Evolutionary conservation across 2,113 vertebrate species (phyloP).

Genomic region (Bujurquina vittata): DNA sequence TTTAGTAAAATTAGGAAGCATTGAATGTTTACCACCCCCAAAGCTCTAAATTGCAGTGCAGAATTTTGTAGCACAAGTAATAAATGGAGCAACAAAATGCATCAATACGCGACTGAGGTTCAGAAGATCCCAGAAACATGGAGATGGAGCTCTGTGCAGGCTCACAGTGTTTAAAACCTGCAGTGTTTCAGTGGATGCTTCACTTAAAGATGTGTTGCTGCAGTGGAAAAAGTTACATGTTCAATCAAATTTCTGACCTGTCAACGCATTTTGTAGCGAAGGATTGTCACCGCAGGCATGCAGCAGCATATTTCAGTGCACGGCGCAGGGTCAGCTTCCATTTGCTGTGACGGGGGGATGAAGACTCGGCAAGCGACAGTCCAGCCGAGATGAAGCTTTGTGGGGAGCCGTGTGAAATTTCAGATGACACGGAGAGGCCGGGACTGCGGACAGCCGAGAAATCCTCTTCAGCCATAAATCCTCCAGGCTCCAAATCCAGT

Average conservation of each 20-base stretch:
- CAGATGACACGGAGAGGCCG: conserved; percentile 63
- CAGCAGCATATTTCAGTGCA: conserved; percentile 10
- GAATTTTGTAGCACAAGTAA: neutral
- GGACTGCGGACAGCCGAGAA: conserved; percentile 59
- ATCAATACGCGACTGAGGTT: neutral
- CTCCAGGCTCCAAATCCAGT: conserved; percentile 62
- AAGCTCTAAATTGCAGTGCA: neutral
- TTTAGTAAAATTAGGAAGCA: neutral
- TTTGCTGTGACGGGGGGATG: conserved; percentile 44
- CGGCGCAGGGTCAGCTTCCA: conserved; percentile 29
- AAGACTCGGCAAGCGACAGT: conserved; percentile 45
- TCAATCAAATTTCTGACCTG: conserved; percentile 29
- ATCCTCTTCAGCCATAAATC: conserved; percentile 71
- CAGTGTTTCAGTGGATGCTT: neutral
- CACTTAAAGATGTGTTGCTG: neutral
- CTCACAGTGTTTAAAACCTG: neutral
- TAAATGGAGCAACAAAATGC: neutral
- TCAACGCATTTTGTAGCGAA: conserved; percentile 12
- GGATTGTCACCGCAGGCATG: conserved; percentile 14
- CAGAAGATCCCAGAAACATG: neutral
- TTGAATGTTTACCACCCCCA: neutral
- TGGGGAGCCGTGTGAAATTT: conserved; percentile 66
- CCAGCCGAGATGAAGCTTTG: conserved; percentile 53
- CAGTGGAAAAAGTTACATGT: neutral
- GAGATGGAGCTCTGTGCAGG: neutral